A percentile compares a stretch with the other conserved stretches of the same genome.
These are phyloP conservation scores for Acropora yongei DNA, from an alignment of 64 coral and sea anemone genomes.

Conservation along the genomic window DNA sequence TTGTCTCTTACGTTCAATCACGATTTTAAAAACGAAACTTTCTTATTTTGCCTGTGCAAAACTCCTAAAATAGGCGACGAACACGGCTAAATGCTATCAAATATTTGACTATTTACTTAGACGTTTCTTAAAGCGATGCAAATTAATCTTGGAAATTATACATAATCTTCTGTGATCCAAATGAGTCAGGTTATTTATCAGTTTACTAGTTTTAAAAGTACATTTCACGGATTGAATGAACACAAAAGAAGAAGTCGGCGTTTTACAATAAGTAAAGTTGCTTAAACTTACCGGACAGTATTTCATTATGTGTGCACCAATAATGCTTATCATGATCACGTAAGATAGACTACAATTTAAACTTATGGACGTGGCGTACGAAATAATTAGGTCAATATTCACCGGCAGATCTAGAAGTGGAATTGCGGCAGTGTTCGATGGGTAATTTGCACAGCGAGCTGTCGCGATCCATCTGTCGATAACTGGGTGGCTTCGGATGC, in stretches of 20 bases:
- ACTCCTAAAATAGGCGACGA: background rate
- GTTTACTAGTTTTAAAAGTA: background rate
- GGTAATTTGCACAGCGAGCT: constrained; percentile 84
- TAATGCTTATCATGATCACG: background rate
- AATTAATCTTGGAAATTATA: background rate
- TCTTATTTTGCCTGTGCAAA: background rate
- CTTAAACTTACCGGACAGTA: background rate
- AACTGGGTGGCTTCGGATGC: constrained; percentile 93
- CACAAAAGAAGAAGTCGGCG: background rate
- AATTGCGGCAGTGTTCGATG: constrained; percentile 96
- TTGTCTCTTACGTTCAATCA: background rate
- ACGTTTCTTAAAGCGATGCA: background rate
- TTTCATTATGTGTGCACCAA: background rate
- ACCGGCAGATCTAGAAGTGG: constrained; percentile 94
- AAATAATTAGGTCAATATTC: constrained; percentile 19
- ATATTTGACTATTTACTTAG: constrained; percentile 21
- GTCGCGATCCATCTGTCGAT: constrained; percentile 87
- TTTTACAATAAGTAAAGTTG: background rate
- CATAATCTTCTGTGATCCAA: background rate
- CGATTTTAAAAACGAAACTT: background rate
- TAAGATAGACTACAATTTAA: background rate
- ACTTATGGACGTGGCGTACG: background rate
- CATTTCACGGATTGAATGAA: background rate
- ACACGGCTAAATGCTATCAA: background rate
- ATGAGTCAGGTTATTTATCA: background rate